Base-by-base conservation (phyloP, 2,113 vertebrate species). In the Crotalus helleri region DNA sequence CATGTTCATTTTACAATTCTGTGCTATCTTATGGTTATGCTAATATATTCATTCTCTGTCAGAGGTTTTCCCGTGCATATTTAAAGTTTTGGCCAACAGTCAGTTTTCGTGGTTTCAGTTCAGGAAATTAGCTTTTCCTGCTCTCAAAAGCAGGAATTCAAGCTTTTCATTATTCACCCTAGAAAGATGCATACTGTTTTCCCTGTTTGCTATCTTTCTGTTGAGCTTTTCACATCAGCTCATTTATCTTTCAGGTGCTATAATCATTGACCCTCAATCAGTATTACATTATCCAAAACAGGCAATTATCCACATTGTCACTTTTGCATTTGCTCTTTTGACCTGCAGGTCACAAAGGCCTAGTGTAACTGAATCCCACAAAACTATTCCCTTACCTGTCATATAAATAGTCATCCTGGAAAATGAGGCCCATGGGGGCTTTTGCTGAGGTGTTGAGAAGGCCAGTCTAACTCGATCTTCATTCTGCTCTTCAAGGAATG, bases 221-320 rank as follows among this genome's bases (percentile, higher is more conserved):
- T 95, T 97, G 96, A 97, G 96, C 96, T 97, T 97, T 98, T 98
- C 97, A 96, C 97, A 96, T 96, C 96, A 98, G 97, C 98, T 98
- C 97, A 97, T 98, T 98, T 97, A 97, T 98, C 97, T 98, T 97
- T 98, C 98, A 97, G 96, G 97, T 98, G 98, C 98, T 98, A 98
- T 97, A 98, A 98, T 98, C 98, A 98, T 98, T 98, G 98, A 98
- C 98, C 96, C 98, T 98, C 98, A 98, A 98, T 99, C 98, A 98
- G 97, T 98, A 98, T 98, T 97, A 98, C 98, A 98, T 99, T 99
- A 98, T 98, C 98, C 98, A 98, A 97, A 99, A 97, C 97, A 97
- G 98, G 97, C 98, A 99, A 98, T 99, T 99, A 99, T 98, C 98
- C 98, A 98, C 98, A 98, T 98, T 99, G 98, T 99, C 99, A 99